phyloP scores from a whole-genome alignment of 2,797 vertebrate genomes.

The Mormyrus proboscirostris region DNA sequence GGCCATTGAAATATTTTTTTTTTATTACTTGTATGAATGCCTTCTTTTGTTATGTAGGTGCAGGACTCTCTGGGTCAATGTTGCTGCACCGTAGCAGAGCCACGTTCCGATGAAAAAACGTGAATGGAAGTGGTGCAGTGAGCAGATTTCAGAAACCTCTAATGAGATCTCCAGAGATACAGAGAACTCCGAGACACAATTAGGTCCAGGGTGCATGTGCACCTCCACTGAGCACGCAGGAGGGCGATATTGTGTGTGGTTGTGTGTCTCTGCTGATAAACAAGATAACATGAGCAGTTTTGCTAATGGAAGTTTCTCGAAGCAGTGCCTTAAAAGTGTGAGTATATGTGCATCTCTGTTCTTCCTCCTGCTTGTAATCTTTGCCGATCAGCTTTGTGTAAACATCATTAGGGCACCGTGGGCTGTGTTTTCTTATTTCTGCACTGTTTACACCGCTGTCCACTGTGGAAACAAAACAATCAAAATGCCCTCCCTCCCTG shows the following conservation, averaged over 20 bases:
- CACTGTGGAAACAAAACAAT: background rate
- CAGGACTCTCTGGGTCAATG: conserved; percentile 8
- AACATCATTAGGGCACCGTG: background rate
- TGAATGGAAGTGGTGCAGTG: conserved; percentile 40
- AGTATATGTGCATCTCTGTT: background rate
- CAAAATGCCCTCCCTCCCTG: background rate
- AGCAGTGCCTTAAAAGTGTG: background rate
- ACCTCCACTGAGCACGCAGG: conserved; percentile 37
- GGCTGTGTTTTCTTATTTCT: background rate
- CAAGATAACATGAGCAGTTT: background rate
- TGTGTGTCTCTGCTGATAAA: background rate
- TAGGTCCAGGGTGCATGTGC: conserved; percentile 40
- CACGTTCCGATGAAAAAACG: conserved; percentile 48
- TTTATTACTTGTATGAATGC: background rate
- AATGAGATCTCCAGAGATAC: conserved; percentile 73
- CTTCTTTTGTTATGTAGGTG: background rate
- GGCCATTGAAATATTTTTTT: background rate
- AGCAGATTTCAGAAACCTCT: conserved; percentile 65
- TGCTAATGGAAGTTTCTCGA: background rate
- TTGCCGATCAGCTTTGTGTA: background rate
- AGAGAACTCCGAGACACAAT: conserved; percentile 65
- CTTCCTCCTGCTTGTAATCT: background rate
- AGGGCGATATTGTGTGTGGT: conserved; percentile 18
- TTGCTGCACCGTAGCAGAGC: conserved; percentile 40
- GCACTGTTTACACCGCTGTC: background rate